Conservation (phyloP, 2,888 invertebrate genomes). For the Petrolisthes cinctipes region DNA sequence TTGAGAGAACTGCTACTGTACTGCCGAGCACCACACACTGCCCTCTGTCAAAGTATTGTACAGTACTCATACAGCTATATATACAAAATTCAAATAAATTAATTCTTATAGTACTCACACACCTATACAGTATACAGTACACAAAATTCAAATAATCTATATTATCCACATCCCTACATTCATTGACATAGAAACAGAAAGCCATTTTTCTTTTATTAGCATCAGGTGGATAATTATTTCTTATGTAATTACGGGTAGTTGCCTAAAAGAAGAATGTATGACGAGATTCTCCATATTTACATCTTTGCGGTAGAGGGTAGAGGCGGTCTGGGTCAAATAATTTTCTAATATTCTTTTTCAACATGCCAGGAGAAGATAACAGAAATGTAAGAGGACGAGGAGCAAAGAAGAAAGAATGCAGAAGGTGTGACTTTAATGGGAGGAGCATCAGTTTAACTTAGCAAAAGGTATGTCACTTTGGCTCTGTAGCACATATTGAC, state of each 20-base stretch:
- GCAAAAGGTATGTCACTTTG: not conserved
- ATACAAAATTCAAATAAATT: slow-evolving; percentile 8
- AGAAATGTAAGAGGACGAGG: not conserved
- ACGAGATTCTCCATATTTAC: too few relatives aligned
- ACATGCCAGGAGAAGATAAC: not conserved
- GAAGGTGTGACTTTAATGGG: not conserved
- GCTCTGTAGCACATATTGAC: not conserved
- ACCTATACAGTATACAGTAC: not conserved
- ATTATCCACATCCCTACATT: slow-evolving; percentile 20
- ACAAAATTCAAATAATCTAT: not conserved
- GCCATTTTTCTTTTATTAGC: too few relatives aligned
- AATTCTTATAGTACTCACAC: too few relatives aligned
- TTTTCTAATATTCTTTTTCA: not conserved
- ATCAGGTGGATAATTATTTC: too few relatives aligned
- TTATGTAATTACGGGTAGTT: too few relatives aligned
- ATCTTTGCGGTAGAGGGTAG: too few relatives aligned
- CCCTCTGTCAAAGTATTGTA: not conserved
- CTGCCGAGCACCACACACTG: slow-evolving; percentile 15
- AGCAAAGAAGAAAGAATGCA: too few relatives aligned
- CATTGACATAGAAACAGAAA: not conserved
- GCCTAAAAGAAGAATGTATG: too few relatives aligned
- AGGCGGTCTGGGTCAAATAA: slow-evolving; percentile 1
- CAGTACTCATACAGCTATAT: slow-evolving; percentile 19
- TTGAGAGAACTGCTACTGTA: slow-evolving; percentile 45
- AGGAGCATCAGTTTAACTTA: not conserved